Evolutionary conservation across 2,888 invertebrate species (phyloP).

Genomic region (Hetaerina titia): DNA sequence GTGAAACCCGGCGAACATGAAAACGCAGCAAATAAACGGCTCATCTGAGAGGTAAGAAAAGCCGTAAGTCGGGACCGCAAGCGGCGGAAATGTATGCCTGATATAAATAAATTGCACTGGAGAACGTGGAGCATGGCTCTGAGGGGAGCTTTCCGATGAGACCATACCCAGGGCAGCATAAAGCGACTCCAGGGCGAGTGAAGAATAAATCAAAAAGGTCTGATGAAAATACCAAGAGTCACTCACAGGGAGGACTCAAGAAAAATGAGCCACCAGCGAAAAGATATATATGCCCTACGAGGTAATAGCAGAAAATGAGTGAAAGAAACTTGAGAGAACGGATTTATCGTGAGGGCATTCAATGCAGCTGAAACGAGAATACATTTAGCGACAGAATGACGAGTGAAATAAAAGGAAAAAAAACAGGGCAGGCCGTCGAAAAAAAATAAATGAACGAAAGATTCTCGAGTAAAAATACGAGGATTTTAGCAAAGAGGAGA

Average conservation of each 20-base stretch:
- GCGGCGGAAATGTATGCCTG: not conserved
- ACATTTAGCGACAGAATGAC: conserved; percentile 30
- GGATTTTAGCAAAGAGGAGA: not conserved
- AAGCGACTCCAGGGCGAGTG: not conserved
- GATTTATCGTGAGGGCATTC: conserved; percentile 26
- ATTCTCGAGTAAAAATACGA: too few species aligned
- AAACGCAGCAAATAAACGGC: not conserved
- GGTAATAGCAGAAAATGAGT: not conserved
- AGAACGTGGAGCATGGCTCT: not conserved
- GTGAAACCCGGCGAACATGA: not conserved
- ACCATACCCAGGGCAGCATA: not conserved
- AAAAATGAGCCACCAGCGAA: not conserved
- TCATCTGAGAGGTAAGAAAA: not conserved
- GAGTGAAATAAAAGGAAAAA: not conserved
- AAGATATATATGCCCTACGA: not conserved
- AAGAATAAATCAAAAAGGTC: not conserved
- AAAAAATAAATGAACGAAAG: too few species aligned
- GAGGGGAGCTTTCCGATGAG: not conserved
- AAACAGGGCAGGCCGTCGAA: not conserved
- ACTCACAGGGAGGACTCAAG: not conserved
- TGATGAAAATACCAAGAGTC: not conserved
- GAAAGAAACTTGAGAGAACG: not conserved
- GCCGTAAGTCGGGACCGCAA: not conserved
- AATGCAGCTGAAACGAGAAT: not conserved
- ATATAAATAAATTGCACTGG: not conserved